Conservation (phyloP, 2,113 vertebrate genomes). For the Phasianus colchicus region DNA sequence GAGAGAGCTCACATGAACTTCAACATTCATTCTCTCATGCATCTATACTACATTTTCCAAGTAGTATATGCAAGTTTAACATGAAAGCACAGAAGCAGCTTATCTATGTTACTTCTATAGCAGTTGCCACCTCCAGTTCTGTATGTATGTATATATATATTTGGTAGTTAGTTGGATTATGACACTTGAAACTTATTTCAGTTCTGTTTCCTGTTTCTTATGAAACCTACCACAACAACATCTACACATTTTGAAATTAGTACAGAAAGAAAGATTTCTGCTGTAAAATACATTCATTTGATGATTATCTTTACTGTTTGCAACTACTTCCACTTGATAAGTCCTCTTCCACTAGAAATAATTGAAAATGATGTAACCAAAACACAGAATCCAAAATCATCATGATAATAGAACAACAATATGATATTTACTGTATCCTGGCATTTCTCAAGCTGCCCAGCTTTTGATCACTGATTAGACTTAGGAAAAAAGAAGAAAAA, state of each 20-base stretch:
- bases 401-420: not conserved
- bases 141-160: not conserved
- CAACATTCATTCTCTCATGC: fast-evolving
- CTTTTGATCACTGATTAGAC: not conserved
- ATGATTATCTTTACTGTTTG: not conserved
- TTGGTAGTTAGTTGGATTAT: not conserved
- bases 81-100: fast-evolving
- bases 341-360: not conserved
- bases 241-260: not conserved
- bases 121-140: not conserved
- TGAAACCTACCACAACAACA: not conserved
- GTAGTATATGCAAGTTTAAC: not conserved
- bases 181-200: not conserved
- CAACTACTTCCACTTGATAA: not conserved
- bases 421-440: not conserved
- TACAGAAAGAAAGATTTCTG: not conserved
- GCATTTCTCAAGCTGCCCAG: not conserved
- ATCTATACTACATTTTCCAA: not conserved
- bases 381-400: not conserved
- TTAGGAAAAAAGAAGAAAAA: constrained; percentile 9
- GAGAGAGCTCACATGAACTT: not conserved
- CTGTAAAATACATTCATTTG: not conserved
- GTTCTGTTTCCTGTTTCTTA: not conserved
- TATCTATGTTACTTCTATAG: not conserved
- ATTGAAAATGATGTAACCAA: not conserved